Evolutionary conservation across 2,113 vertebrate species (phyloP).

Genomic region (Formicarius rufipectus): DNA sequence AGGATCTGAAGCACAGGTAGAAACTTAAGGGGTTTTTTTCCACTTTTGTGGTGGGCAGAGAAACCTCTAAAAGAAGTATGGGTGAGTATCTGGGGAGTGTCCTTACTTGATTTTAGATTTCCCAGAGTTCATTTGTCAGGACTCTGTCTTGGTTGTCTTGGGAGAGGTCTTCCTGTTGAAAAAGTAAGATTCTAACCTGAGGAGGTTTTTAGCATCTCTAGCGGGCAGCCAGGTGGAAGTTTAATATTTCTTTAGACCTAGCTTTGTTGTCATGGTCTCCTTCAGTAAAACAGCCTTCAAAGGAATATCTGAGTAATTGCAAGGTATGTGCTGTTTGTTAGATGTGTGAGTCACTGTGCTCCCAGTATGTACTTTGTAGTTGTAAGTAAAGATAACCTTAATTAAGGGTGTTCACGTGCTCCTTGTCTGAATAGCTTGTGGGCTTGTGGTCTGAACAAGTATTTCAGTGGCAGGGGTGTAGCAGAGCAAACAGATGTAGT

Average conservation of each 20-base stretch:
- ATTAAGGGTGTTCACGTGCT: not conserved
- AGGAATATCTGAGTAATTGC: constrained; percentile 23
- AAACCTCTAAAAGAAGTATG: not conserved
- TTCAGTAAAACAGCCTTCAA: constrained; percentile 5
- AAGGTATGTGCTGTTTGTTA: not conserved
- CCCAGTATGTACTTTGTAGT: not conserved
- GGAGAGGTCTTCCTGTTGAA: not conserved
- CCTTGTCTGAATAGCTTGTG: not conserved
- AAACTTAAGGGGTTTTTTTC: not conserved
- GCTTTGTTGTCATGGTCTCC: not conserved
- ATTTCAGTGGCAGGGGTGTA: not conserved
- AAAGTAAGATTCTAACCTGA: not conserved
- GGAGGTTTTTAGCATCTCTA: not conserved
- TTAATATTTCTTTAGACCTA: not conserved
- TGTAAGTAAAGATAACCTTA: constrained; percentile 6
- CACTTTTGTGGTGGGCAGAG: not conserved
- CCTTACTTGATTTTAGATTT: not conserved
- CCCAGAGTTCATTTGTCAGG: not conserved
- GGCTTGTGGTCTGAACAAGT: not conserved
- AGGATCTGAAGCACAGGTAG: not conserved
- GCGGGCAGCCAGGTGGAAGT: not conserved
- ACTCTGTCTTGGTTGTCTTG: not conserved
- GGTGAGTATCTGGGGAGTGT: not conserved
- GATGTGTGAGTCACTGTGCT: not conserved
- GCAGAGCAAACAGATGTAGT: not conserved